These are phyloP conservation scores for Tromatobia lineatoria DNA, from an alignment of 2,888 invertebrate genomes.

Conservation along the genomic window DNA sequence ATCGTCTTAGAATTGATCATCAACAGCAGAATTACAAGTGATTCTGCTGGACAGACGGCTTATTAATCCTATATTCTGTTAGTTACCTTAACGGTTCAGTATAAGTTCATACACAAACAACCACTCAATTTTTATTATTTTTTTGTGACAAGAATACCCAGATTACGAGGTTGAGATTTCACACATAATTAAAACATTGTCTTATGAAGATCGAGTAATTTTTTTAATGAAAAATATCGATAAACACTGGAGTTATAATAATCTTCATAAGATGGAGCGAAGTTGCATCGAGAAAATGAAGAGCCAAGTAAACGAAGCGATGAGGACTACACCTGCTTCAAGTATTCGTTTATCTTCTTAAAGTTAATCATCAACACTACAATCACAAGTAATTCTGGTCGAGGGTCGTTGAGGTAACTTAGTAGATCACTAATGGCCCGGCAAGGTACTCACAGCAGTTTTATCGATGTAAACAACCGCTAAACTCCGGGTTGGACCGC, in stretches of 20 bases:
- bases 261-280: neutral
- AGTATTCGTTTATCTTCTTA: slow-evolving; percentile 5
- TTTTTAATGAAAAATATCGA: no score
- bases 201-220: no score
- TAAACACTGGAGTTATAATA: neutral
- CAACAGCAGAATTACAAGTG: neutral
- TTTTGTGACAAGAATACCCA: no score
- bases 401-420: slow-evolving; percentile 59
- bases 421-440: slow-evolving; percentile 77
- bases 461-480: slow-evolving; percentile 83
- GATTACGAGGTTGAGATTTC: no score
- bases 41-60: no score
- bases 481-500: slow-evolving; percentile 75
- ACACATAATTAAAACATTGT: no score
- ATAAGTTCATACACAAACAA: no score
- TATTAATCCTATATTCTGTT: no score
- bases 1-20: neutral
- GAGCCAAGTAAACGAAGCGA: slow-evolving; percentile 5
- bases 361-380: neutral
- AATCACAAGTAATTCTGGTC: slow-evolving; percentile 4
- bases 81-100: no score
- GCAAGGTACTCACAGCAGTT: slow-evolving; percentile 77
- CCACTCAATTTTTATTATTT: no score
- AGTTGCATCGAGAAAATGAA: neutral
- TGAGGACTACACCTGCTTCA: neutral